Evolutionary conservation across 2,797 vertebrate species (phyloP).

Genomic region (Sphaeramia orbicularis): DNA sequence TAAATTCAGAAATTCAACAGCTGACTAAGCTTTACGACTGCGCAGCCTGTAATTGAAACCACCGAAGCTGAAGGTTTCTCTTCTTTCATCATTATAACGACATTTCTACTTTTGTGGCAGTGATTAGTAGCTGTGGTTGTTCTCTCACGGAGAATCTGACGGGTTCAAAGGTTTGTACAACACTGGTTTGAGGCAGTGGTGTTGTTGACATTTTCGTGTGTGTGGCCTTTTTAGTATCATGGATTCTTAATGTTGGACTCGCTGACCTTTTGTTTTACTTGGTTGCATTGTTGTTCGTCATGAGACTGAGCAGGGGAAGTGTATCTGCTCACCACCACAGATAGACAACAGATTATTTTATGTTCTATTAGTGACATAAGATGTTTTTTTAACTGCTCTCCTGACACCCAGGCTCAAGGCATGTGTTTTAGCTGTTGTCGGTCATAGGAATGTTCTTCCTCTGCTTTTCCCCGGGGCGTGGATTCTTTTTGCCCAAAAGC

Average conservation of each 20-base stretch:
- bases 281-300: no score
- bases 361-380: background rate
- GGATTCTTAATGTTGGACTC: no score
- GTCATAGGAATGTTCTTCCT: constrained; percentile 15
- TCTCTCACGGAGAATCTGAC: background rate
- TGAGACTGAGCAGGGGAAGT: background rate
- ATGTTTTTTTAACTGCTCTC: background rate
- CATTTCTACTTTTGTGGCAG: background rate
- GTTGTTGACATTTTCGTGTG: background rate
- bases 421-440: constrained; percentile 5
- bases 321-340: background rate
- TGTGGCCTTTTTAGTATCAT: no score
- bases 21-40: constrained; percentile 32
- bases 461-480: constrained; percentile 9
- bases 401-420: background rate
- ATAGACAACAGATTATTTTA: background rate
- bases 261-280: no score
- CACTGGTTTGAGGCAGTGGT: background rate
- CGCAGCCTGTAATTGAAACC: background rate
- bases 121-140: background rate
- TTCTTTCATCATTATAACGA: background rate
- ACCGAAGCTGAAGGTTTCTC: background rate
- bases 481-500: background rate
- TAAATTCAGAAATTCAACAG: no score
- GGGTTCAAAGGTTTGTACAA: background rate